Conservation (phyloP, 2,113 vertebrate genomes). For the Podilymbus podiceps region DNA sequence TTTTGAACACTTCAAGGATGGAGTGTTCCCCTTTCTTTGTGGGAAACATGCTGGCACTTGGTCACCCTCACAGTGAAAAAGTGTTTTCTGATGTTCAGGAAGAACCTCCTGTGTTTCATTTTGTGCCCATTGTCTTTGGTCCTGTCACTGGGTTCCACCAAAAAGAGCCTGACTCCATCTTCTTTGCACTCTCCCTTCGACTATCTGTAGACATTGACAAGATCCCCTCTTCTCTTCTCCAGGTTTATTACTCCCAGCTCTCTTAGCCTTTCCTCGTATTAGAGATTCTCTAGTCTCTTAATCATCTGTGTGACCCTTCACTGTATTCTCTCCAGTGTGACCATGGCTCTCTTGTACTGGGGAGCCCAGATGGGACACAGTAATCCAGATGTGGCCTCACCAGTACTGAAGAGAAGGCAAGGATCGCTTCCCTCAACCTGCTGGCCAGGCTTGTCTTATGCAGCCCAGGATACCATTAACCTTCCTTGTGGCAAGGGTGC, state of each 20-base stretch:
- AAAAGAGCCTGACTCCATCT: not conserved
- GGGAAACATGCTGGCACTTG: not conserved
- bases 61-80: not conserved
- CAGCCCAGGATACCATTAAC: not conserved
- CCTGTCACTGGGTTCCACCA: too few species aligned
- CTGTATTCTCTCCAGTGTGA: not conserved
- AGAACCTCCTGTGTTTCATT: not conserved
- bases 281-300: not conserved
- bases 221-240: not conserved
- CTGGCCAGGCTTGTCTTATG: not conserved
- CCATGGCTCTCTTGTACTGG: not conserved
- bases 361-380: rapidly evolving
- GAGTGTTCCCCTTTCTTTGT: not conserved
- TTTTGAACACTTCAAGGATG: not conserved
- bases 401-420: not conserved
- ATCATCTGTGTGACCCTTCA: not conserved
- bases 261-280: not conserved
- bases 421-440: not conserved
- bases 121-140: not conserved
- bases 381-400: not conserved
- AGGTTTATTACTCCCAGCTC: not conserved
- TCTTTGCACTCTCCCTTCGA: not conserved
- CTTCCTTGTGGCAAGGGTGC: not conserved
- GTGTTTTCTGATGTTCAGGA: not conserved
- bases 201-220: not conserved